Base-by-base conservation (phyloP, 2,113 vertebrate species). In the Oxyruncus cristatus region DNA sequence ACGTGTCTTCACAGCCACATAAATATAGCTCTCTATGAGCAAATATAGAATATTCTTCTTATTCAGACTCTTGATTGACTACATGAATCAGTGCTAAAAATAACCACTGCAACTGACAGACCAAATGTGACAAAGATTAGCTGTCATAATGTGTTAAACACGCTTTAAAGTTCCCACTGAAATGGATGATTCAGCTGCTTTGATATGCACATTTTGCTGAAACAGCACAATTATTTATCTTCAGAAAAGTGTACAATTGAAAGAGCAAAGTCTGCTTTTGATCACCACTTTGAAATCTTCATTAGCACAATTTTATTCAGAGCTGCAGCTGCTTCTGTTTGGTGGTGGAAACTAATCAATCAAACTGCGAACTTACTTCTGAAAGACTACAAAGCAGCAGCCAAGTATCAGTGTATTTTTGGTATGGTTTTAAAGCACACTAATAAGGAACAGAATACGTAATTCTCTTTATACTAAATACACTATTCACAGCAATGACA, bases 251-350 rank as follows among this genome's bases (percentile, higher is more conserved):
- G 59, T 78, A 94, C 85, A 96, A 97, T 78, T 97, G 95, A 95
- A 97, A 96, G 85, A 97, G 87, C 85, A 86, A 96, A 96, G 88
- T 87, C 92, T 92, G 85, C 78, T 96, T 97, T 97, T 97, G 95
- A 97, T 96, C 95, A 96, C 82, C 58, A 50, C 88, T 97, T 94
- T 96, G 93, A 97, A 97, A 97, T 95, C 94, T 94, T 97, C 97
- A 97, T 97, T 97, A 97, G 62, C 85, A 88, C 90, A 93, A 37
- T 96, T 95, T 94, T 95, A 95, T 96, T 96, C 88, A 95, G 84
- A 87, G 74, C 75, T 90, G 95, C 97, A 97, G 97, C 96, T 97
- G 97, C 88, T 95, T 96, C 84, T 93, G 84, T 95, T 86, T 95
- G 89, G 89, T 92, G 75, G 75, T 88, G 61, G 65, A 94, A 97